Evolutionary conservation across 2,797 vertebrate species (phyloP), one percentile per base, ranked within the genome.

Genomic region (Tolypeutes matacus): DNA sequence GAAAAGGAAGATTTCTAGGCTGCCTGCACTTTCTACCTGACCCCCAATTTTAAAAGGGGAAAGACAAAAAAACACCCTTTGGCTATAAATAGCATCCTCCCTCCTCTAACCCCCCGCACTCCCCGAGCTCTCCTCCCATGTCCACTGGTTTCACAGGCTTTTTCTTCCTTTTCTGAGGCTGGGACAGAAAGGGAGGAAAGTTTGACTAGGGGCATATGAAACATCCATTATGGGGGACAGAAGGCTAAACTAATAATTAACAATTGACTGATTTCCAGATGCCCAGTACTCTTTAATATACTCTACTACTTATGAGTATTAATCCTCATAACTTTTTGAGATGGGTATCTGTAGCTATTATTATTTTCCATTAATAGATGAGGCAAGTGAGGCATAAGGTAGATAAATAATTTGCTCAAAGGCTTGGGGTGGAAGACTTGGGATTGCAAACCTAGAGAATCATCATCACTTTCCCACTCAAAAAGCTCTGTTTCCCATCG

Each of bases 331-430:
- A 65, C 46, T 49, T 80, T 51, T 25, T 58, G 17, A 86, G n/a
- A 65, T 18, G 34, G 31, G n/a, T 67, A 17, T 31, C 25, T n/a
- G 65, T 73, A 34, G 39, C 23, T 25, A 27, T 51, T 34, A 60
- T 56, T 27, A 86, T 56, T 76, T 64, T 36, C 53, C 77, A 51
- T 31, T 56, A 80, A 65, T 5, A 77, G 36, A 29, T 82, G 13
- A 15, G 51, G 67, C n/a, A 90, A 82, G 53, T 56, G 69, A 76
- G 62, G 20, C 42, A 56, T 6, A 25, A 39, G 69, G 64, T 42
- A 75, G 53, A 82, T 49, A 85, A 58, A 29, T 29, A 67, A 86
- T 27, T 82, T 94, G 58, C 39, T 67, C 53, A 15, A 77, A 93
- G 86, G 77, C 58, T 25, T 69, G 53, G n/a, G 18, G 0, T 62